These are phyloP conservation scores for Microctonus aethiopoides DNA, from an alignment of 2,888 invertebrate species.

Conservation along the genomic window DNA sequence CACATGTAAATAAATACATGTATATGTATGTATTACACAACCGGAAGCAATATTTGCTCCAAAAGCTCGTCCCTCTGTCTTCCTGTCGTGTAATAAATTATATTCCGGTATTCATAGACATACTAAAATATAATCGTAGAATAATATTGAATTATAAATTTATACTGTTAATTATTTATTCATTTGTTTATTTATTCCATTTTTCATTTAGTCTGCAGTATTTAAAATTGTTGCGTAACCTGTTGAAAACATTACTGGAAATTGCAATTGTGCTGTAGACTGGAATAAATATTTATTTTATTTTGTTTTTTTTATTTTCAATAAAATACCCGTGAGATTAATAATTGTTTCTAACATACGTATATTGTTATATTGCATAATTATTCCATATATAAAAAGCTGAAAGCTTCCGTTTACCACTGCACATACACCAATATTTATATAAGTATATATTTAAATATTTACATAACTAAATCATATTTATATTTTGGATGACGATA, in stretches of 20 bases:
- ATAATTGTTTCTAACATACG: background rate
- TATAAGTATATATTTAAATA: no score
- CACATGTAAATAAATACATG: background rate
- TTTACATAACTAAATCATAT: no score
- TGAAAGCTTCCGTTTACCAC: background rate
- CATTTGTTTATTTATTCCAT: no score
- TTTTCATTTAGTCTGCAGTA: no score
- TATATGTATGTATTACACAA: slow-evolving; percentile 39
- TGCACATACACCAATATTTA: background rate
- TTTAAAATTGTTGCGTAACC: no score
- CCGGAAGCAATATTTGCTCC: slow-evolving; percentile 63
- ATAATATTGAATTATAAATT: background rate
- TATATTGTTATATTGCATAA: background rate
- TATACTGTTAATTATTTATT: no score
- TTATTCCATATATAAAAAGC: slow-evolving; percentile 20
- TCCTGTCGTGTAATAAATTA: background rate
- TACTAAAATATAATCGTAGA: background rate
- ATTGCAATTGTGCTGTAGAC: no score
- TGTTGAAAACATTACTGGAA: no score
- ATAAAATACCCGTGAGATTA: background rate
- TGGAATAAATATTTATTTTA: background rate
- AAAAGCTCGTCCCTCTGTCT: slow-evolving; percentile 9
- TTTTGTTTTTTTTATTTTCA: background rate
- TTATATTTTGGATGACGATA: no score
- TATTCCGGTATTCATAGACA: background rate